These are phyloP conservation scores for Zaprionus vittiger DNA, from an alignment of 1,140 invertebrate species.

Conservation along the genomic window DNA sequence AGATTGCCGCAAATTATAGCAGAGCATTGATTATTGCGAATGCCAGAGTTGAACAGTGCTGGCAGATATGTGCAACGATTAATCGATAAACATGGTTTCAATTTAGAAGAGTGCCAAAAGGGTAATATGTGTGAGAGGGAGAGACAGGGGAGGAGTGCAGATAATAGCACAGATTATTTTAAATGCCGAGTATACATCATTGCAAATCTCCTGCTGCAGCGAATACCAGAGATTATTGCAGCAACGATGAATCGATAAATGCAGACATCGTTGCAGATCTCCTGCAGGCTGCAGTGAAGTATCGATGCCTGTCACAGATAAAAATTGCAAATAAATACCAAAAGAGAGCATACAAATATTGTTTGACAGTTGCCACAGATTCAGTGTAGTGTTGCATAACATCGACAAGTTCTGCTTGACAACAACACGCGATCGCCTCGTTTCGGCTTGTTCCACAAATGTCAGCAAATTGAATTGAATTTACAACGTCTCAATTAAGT, in stretches of 20 bases:
- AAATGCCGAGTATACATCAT: too few relatives aligned
- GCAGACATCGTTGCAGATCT: neutral
- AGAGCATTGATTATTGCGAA: neutral
- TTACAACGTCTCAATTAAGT: conserved; percentile 44
- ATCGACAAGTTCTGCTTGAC: neutral
- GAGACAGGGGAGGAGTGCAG: neutral
- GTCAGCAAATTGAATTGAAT: conserved; percentile 25
- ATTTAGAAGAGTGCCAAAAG: neutral
- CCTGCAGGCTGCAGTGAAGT: neutral
- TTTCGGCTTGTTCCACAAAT: conserved; percentile 24
- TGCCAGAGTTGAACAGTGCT: conserved; percentile 1
- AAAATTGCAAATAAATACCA: neutral
- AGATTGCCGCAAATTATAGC: conserved; percentile 7
- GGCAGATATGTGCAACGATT: neutral
- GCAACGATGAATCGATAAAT: neutral
- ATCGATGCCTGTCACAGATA: neutral
- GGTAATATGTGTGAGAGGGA: neutral
- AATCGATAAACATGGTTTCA: neutral
- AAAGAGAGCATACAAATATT: neutral
- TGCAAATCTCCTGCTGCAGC: too few relatives aligned
- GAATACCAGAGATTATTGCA: neutral
- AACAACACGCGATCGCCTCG: conserved; percentile 7
- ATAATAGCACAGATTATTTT: too few relatives aligned
- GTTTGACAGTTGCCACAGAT: neutral
- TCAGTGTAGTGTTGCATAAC: neutral